Percentiles rank a stretch among this genome's conserved stretches.
phyloP scores from a whole-genome alignment of 2,888 invertebrate species.

The Sylvicola fuscatus region DNA sequence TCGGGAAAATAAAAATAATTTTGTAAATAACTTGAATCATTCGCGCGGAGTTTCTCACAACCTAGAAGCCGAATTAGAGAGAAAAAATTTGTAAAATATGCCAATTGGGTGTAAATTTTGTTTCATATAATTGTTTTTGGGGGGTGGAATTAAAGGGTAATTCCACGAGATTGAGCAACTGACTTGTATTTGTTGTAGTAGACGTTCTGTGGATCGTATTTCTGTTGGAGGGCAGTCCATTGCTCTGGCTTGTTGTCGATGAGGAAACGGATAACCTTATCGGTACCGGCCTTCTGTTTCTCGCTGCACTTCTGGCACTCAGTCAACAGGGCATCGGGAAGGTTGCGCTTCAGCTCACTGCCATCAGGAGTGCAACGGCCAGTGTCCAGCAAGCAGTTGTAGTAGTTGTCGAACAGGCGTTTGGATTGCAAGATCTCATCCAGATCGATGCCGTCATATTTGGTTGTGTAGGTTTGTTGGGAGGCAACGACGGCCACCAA shows the following conservation, averaged over 20 bases:
- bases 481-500: slow-evolving; percentile 21
- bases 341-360: slow-evolving; percentile 42
- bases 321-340: slow-evolving; percentile 49
- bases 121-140: too few relatives aligned
- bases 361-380: slow-evolving; percentile 47
- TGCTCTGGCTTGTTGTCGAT: slow-evolving; percentile 39
- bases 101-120: too few relatives aligned
- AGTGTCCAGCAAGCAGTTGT: slow-evolving; percentile 39
- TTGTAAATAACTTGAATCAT: too few relatives aligned
- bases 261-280: slow-evolving; percentile 41
- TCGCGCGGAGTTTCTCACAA: too few relatives aligned
- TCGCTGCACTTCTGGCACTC: slow-evolving; percentile 48
- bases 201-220: slow-evolving; percentile 45
- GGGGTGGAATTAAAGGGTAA: slow-evolving; percentile 9
- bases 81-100: too few relatives aligned
- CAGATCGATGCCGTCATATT: slow-evolving; percentile 45
- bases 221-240: slow-evolving; percentile 41
- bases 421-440: slow-evolving; percentile 41
- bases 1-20: too few relatives aligned
- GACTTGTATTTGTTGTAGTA: slow-evolving; percentile 44
- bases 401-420: slow-evolving; percentile 38
- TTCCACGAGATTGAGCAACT: slow-evolving; percentile 31
- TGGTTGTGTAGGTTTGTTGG: slow-evolving; percentile 34
- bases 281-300: slow-evolving; percentile 37
- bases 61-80: too few relatives aligned